These are phyloP conservation scores for Ginglymostoma cirratum DNA, from an alignment of 2,113 vertebrate genomes.

Conservation along the genomic window DNA sequence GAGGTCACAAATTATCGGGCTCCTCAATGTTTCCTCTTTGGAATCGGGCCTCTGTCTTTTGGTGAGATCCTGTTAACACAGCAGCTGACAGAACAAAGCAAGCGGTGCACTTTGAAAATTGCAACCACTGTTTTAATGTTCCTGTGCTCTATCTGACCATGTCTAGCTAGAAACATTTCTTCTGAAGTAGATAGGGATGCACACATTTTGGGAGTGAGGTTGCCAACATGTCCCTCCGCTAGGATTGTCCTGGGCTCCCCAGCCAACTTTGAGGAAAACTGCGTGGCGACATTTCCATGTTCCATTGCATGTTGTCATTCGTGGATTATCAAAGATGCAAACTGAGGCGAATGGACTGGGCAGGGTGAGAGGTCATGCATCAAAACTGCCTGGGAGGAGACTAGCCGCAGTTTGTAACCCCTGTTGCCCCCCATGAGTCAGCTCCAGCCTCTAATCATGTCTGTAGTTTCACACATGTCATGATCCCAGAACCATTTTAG, in stretches of 20 bases:
- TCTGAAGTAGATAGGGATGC: not conserved
- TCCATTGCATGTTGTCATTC: too few species aligned
- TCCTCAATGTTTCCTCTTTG: too few species aligned
- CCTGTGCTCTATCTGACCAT: not conserved
- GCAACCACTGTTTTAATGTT: not conserved
- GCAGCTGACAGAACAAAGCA: not conserved
- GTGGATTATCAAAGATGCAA: too few species aligned
- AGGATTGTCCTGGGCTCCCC: not conserved
- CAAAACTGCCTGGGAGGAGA: too few species aligned
- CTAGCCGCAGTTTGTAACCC: too few species aligned
- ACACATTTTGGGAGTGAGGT: not conserved
- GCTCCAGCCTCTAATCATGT: not conserved
- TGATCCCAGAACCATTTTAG: not conserved
- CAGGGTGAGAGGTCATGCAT: too few species aligned
- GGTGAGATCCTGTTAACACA: not conserved
- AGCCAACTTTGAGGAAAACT: too few species aligned
- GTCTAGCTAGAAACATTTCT: not conserved
- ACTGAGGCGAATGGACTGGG: too few species aligned
- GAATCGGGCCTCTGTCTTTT: not conserved
- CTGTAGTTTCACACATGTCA: not conserved
- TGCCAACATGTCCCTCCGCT: not conserved
- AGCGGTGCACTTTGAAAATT: not conserved
- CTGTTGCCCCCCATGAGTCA: too few species aligned
- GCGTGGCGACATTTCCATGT: too few species aligned
- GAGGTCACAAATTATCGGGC: not conserved